phyloP scores from a whole-genome alignment of 2,797 vertebrate species.

The Falco rusticolus region DNA sequence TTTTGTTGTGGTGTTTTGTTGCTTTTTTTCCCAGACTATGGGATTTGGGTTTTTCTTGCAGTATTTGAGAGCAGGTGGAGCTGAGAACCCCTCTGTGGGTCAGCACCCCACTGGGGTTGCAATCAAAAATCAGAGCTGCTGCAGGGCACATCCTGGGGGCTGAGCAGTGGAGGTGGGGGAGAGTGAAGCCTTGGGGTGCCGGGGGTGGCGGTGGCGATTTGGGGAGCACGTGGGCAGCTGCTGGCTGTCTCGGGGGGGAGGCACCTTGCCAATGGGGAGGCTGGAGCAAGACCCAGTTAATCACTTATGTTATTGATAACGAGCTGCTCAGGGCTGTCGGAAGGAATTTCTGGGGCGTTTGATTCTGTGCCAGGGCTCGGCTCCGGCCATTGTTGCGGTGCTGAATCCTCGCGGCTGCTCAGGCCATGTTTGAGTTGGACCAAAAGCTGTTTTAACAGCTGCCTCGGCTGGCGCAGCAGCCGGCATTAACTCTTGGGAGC shows the following conservation, averaged over 20 bases:
- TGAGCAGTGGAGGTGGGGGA: fast-evolving
- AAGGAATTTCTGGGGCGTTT: background rate
- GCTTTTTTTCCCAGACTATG: fast-evolving
- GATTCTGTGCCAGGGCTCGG: background rate
- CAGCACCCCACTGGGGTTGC: fast-evolving
- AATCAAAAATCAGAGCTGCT: background rate
- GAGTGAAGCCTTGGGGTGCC: background rate
- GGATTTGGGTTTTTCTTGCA: fast-evolving
- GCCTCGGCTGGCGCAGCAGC: slow-evolving; percentile 13
- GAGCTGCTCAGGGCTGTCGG: background rate
- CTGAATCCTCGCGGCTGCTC: slow-evolving; percentile 20
- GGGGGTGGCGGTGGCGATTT: fast-evolving
- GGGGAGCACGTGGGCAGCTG: fast-evolving
- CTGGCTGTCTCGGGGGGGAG: background rate
- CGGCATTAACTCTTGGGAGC: slow-evolving; percentile 36
- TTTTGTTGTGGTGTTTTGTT: too few species aligned
- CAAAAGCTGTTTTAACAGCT: slow-evolving; percentile 69
- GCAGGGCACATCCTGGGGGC: background rate
- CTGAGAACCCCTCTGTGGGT: background rate
- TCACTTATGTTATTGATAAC: background rate
- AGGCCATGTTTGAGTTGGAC: slow-evolving; percentile 67
- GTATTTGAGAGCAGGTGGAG: background rate
- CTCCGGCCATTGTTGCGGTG: slow-evolving; percentile 39
- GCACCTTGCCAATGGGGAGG: background rate
- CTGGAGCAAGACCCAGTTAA: background rate